Evolutionary conservation across 2,797 vertebrate genomes (phyloP).

Genomic region (Neopelma chrysocephalum): DNA sequence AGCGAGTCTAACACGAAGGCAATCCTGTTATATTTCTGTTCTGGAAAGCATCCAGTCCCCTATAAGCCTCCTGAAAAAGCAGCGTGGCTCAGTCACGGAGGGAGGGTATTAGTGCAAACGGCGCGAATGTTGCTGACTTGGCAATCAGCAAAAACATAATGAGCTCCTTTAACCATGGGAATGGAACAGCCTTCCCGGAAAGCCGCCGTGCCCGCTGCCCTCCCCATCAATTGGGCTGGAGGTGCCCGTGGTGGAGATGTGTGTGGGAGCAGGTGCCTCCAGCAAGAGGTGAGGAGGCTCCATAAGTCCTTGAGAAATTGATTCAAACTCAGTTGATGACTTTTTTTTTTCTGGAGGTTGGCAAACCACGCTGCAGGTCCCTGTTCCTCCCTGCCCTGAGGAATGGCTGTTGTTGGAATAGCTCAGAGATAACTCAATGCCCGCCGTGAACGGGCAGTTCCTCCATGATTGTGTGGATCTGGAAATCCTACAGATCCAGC

Average conservation of each 20-base stretch:
- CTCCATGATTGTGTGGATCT: background rate
- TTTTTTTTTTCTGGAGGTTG: background rate
- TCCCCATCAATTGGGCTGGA: background rate
- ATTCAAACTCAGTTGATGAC: background rate
- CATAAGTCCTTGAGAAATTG: background rate
- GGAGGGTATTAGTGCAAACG: background rate
- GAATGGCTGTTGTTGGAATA: background rate
- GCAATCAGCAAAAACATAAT: conserved; percentile 2
- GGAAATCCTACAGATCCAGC: background rate
- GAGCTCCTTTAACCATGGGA: background rate
- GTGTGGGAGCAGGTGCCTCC: background rate
- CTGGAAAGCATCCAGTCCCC: conserved; percentile 51
- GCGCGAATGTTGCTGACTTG: background rate
- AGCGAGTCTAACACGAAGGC: background rate
- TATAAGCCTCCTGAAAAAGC: conserved; percentile 27
- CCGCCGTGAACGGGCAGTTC: accelerated
- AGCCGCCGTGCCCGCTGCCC: background rate
- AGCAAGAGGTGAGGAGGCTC: background rate
- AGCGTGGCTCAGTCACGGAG: background rate
- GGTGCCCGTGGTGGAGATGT: accelerated
- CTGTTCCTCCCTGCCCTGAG: background rate
- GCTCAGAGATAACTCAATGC: background rate
- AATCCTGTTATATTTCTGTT: conserved; percentile 62
- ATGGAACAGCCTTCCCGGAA: conserved; percentile 8
- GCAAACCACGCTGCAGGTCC: background rate